phyloP scores from a whole-genome alignment of 2,113 vertebrate genomes.

The Burhinus oedicnemus region DNA sequence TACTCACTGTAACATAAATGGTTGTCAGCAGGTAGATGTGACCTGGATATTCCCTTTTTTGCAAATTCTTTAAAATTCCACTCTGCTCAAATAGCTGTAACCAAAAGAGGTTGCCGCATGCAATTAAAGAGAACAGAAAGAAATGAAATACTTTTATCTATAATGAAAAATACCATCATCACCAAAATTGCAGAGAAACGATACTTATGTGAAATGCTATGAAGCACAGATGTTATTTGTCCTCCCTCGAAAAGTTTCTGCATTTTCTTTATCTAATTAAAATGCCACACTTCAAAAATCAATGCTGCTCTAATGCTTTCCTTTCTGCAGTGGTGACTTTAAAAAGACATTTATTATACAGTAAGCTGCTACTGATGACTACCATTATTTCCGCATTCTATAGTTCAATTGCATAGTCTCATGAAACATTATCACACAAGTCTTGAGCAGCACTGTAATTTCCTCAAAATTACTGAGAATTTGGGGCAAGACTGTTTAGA shows the following conservation, averaged over 20 bases:
- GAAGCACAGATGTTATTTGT: not conserved
- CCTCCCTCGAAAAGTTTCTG: not conserved
- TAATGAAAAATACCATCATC: not conserved
- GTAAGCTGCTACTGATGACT: not conserved
- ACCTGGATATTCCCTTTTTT: not conserved
- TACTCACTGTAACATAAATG: not conserved
- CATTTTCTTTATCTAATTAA: not conserved
- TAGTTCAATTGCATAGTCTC: not conserved
- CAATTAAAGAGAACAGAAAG: not conserved
- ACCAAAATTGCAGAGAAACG: not conserved
- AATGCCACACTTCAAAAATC: slow-evolving; percentile 4
- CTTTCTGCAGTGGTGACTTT: not conserved
- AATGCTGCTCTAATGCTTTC: not conserved
- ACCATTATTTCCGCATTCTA: slow-evolving; percentile 1
- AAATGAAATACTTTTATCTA: not conserved
- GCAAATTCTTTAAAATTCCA: not conserved
- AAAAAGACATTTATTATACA: not conserved
- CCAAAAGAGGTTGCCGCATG: not conserved
- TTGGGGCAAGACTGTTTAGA: not conserved
- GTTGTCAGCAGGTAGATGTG: not conserved
- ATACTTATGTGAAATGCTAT: not conserved
- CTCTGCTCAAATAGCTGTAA: not conserved
- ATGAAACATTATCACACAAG: not conserved
- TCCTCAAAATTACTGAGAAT: not conserved
- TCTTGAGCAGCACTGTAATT: not conserved